Evolutionary conservation across 2,888 invertebrate species (phyloP), one percentile per base, ranked within the genome.

Genomic region (Drosophila peninsularis): DNA sequence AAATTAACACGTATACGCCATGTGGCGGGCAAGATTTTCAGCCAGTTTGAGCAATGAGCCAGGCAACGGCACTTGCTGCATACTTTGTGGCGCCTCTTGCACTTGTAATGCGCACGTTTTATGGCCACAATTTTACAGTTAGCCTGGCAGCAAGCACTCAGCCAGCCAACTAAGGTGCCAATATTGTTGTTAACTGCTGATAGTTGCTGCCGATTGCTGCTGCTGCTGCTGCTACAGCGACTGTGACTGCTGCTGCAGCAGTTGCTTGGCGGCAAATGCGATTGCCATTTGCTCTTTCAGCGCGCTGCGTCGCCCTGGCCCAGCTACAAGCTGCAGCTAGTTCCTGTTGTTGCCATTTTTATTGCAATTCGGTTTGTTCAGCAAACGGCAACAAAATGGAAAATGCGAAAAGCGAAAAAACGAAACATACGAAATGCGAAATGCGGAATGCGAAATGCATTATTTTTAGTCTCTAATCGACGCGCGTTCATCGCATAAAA

Each of bases 401-500:
- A 27, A 37, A 52, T 37, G 52, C 24, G 24, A 11, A 37, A 37
- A 45, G 24, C 32, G 39, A 34, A 36, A 58, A 27, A 39, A 42
- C 27, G 27, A 19, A 42, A 41, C 3, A 13, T 45, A n/a, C 45
- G 36, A 62, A 68, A 73, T 44, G 42, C 44, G 54, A 55, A 74
- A 36, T 50, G 14, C 49, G 69, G 70, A 81, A 70, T 66, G 56
- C 81, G 64, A 75, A 82, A 82, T 77, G 80, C 85, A 87, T 89
- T 85, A 87, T 89, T 85, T 85, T 84, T 80, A 89, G 85, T 84
- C 82, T 89, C 85, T 85, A 85, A 85, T 85, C 85, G 80, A 84
- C 75, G 89, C 88, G 89, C 89, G 85, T 89, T 89, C 85, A 85
- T 85, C 85, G 89, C 89, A 89, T 85, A 89, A 85, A 83, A 89